Conservation (phyloP, 2,113 vertebrate species). For the Pyxicephalus adspersus region DNA sequence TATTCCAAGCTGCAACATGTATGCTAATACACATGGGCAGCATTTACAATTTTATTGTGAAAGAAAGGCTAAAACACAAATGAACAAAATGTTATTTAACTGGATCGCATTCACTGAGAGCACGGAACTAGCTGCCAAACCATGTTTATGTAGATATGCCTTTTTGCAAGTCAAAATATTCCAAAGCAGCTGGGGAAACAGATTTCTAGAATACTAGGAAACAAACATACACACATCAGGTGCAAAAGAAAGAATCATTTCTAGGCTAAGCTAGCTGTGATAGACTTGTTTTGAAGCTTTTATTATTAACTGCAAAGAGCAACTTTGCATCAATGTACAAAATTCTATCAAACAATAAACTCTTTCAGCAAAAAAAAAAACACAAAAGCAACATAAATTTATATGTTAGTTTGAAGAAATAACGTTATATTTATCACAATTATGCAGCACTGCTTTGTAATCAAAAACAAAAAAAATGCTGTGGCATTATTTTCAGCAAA, state of each 20-base stretch:
- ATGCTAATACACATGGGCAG: background rate
- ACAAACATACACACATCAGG: constrained; percentile 47
- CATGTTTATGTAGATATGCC: constrained; percentile 46
- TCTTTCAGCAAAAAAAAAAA: background rate
- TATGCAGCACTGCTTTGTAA: background rate
- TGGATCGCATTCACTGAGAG: constrained; percentile 8
- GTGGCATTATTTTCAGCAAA: too few species aligned
- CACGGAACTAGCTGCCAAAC: constrained; percentile 26
- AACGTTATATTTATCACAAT: background rate
- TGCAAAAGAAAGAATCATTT: constrained; percentile 38
- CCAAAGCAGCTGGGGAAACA: constrained; percentile 45
- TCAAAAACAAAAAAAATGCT: background rate
- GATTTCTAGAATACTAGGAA: constrained; percentile 33
- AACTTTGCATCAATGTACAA: background rate
- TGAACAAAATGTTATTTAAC: constrained; percentile 44
- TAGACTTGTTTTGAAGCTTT: constrained; percentile 38
- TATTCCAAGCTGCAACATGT: background rate
- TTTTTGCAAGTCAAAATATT: constrained; percentile 47
- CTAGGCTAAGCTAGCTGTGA: constrained; percentile 22
- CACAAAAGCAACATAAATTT: constrained; percentile 4
- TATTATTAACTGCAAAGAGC: constrained; percentile 15
- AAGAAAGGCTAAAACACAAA: constrained; percentile 14
- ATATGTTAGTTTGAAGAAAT: background rate
- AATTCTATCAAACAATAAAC: constrained; percentile 11
- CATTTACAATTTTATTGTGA: constrained; percentile 18